Evolutionary conservation across 2,888 invertebrate species (phyloP).

Genomic region (Leistus spinibarbis): DNA sequence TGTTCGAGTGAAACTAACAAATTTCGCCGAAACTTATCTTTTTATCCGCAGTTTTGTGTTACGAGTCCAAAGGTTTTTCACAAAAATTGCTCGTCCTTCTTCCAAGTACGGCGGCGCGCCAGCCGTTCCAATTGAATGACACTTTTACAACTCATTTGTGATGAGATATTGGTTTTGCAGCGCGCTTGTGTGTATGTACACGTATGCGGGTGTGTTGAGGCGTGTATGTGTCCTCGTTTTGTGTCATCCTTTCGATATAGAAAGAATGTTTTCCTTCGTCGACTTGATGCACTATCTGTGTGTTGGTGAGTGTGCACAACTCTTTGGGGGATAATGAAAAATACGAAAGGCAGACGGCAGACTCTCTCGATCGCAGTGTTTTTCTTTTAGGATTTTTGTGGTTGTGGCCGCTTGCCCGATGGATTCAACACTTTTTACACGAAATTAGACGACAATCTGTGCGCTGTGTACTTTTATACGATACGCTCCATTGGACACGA

Average conservation of each 20-base stretch:
- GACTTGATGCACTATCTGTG: not conserved
- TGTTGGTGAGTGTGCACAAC: not conserved
- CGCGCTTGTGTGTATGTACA: too few species aligned
- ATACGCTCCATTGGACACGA: not conserved
- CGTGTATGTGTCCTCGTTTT: too few species aligned
- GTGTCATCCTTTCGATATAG: not conserved
- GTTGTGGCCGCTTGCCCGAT: not conserved
- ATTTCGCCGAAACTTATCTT: too few species aligned
- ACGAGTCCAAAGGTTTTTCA: too few species aligned
- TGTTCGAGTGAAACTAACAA: too few species aligned
- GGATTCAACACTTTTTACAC: not conserved
- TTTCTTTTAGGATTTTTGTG: not conserved
- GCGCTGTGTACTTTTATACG: not conserved
- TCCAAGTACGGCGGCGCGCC: too few species aligned
- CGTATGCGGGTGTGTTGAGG: not conserved
- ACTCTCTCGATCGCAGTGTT: not conserved
- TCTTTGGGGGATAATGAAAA: not conserved
- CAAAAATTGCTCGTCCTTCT: too few species aligned
- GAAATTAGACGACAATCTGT: not conserved
- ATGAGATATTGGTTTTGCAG: conserved; percentile 31
- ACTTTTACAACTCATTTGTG: conserved; percentile 39
- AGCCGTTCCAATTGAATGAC: conserved; percentile 15
- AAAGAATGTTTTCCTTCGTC: too few species aligned
- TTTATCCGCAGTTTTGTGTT: too few species aligned
- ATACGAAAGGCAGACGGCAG: not conserved